Base-by-base conservation (phyloP, 2,113 vertebrate genomes). In the Lepus timidus region DNA sequence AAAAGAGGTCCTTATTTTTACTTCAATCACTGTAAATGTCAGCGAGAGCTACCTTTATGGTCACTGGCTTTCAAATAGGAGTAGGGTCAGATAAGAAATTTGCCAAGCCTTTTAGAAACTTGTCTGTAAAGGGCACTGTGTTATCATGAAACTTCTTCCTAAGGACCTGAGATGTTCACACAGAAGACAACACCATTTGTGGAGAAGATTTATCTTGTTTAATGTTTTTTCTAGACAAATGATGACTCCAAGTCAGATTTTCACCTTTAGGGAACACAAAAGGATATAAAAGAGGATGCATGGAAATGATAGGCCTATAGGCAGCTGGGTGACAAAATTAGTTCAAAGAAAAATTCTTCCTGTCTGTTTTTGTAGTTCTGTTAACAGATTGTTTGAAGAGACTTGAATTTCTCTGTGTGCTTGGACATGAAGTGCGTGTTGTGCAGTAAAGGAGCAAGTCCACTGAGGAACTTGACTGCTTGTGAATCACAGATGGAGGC, bases 1-100 rank as follows among this genome's bases (percentile, higher is more conserved):
- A 92, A 96, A 96, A 95, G 90, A 52, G 52, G 36, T 88, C 55
- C 52, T 44, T n/a, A 92, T 95, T 97, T 90, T 96, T 8, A 3
- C 25, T 36, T 93, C 82, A 75, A 4, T 36, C 86, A 51, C 11
- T 92, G 1, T 95, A 97, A 97, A 97, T 98, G 96, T 93, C 92
- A 94, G 55, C 51, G 67, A 88, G 78, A 94, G 92, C 80, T 97
- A 74, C 8, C 81, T 52, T 31, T 96, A 85, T 92, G 93, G 4
- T 96, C 73, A 71, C 74, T 97, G 94, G 96, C 91, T 97, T 97
- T 97, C 80, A 95, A 44, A 8, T 67, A 94, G 61, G 85, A 25
- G 86, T 97, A 92, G 93, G 67, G 78, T 92, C 90, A 96, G 94
- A 75, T 88, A 91, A 97, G 92, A 92, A 27, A 84, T 93, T 96